phyloP scores from a whole-genome alignment of 2,797 vertebrate species.

The Taenioides sp. region DNA sequence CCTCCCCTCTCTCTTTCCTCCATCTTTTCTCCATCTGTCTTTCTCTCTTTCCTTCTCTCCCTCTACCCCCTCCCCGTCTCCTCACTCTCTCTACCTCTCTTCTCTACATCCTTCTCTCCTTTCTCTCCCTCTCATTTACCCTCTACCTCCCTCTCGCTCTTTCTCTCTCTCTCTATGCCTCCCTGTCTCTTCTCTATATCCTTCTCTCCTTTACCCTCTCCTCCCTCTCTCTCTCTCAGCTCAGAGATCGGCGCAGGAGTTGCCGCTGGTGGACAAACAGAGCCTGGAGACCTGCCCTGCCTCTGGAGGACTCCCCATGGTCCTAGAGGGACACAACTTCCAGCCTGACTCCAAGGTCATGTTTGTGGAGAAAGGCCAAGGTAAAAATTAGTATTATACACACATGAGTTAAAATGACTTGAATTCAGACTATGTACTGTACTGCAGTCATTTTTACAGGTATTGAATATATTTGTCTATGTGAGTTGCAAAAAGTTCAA shows the following conservation, averaged over 20 bases:
- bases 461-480: too few relatives aligned
- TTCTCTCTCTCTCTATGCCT: too few relatives aligned
- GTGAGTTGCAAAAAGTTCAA: too few relatives aligned
- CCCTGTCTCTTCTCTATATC: conserved; percentile 4
- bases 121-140: too few relatives aligned
- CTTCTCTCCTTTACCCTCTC: conserved; percentile 1
- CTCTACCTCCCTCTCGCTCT: too few relatives aligned
- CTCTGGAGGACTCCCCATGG: conserved; percentile 90
- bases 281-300: conserved; percentile 87
- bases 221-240: conserved; percentile 72
- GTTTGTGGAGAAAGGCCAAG: conserved; percentile 98
- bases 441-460: neutral
- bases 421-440: neutral
- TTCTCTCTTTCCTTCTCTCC: too few relatives aligned
- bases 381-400: conserved; percentile 64
- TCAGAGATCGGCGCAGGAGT: conserved; percentile 96
- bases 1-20: too few relatives aligned
- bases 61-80: neutral
- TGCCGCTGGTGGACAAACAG: conserved; percentile 97
- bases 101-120: too few relatives aligned
- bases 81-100: neutral
- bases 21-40: too few relatives aligned
- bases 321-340: conserved; percentile 94
- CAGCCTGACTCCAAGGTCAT: conserved; percentile 96
- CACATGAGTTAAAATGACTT: neutral